Conservation (phyloP, 64 coral and sea anemone species). For the Hydrozoanthus tunicans region DNA sequence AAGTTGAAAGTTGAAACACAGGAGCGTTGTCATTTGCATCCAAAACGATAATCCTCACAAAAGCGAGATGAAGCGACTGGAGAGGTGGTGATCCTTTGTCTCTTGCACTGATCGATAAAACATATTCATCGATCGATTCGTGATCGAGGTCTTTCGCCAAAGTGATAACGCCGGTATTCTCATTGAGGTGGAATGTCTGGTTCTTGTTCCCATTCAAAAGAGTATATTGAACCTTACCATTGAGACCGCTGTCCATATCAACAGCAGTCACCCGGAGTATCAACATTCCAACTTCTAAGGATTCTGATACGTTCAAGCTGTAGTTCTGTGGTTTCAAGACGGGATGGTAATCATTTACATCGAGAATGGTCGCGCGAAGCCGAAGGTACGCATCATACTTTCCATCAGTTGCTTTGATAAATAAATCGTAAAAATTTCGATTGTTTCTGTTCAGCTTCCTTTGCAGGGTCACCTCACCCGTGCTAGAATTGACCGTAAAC, state of each 20-base stretch:
- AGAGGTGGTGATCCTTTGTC: constrained; percentile 43
- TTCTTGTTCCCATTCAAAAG: constrained; percentile 37
- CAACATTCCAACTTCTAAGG: not conserved
- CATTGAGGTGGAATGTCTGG: not conserved
- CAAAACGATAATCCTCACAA: not conserved
- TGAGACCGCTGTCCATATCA: constrained; percentile 59
- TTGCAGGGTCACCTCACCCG: constrained; percentile 8
- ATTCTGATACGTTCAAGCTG: constrained; percentile 29
- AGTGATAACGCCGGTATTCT: not conserved
- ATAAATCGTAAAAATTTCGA: constrained; percentile 26
- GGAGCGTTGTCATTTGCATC: constrained; percentile 37
- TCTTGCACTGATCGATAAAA: constrained; percentile 10
- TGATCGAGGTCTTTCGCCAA: constrained; percentile 29
- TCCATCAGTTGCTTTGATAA: constrained; percentile 33
- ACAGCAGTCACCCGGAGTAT: constrained; percentile 32
- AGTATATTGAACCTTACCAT: constrained; percentile 33
- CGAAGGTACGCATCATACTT: constrained; percentile 1
- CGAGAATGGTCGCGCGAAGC: constrained; percentile 16
- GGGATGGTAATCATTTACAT: constrained; percentile 16
- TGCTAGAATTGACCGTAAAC: constrained; percentile 6
- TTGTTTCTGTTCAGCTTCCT: not conserved
- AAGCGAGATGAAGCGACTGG: not conserved
- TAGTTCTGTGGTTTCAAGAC: constrained; percentile 43
- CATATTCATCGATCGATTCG: not conserved
- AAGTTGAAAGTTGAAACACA: not conserved